Conservation (phyloP, 2,113 vertebrate species). For the Boulengeromyrus knoepffleri region DNA sequence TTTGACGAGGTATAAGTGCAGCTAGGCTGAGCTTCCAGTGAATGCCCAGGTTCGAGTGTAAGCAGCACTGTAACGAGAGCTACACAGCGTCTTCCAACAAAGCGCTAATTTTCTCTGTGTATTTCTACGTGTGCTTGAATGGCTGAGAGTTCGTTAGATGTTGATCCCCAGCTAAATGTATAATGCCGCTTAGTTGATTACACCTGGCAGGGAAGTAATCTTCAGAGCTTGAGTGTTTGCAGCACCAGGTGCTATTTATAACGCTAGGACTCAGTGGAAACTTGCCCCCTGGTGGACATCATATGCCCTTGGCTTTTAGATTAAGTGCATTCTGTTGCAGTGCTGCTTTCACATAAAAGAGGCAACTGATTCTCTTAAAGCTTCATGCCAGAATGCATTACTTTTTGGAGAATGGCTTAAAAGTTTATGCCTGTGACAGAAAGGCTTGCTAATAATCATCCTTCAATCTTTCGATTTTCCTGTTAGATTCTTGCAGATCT, state of each 20-base stretch:
- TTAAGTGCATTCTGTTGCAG: background rate
- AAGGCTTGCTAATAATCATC: background rate
- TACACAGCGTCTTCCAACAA: background rate
- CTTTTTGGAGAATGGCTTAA: constrained; percentile 15
- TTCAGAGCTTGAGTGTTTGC: constrained; percentile 17
- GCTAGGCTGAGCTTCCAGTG: background rate
- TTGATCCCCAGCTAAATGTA: constrained; percentile 34
- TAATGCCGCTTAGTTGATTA: constrained; percentile 39
- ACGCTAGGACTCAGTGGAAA: constrained; percentile 33
- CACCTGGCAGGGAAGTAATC: constrained; percentile 47
- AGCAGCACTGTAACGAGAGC: background rate
- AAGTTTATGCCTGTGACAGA: background rate
- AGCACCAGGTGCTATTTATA: constrained; percentile 33
- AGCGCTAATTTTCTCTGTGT: background rate
- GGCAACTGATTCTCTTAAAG: background rate
- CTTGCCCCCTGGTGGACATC: background rate
- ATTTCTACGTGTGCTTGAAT: background rate
- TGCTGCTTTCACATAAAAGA: background rate
- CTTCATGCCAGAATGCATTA: background rate
- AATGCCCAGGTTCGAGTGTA: background rate
- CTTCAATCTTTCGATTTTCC: background rate
- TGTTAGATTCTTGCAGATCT: background rate
- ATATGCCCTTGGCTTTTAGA: background rate
- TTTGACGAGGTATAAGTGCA: background rate
- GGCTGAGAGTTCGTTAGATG: background rate